A percentile compares a stretch with the other conserved stretches of the same genome.
Conservation (phyloP, 2,113 vertebrate species). For the Larimichthys crocea region DNA sequence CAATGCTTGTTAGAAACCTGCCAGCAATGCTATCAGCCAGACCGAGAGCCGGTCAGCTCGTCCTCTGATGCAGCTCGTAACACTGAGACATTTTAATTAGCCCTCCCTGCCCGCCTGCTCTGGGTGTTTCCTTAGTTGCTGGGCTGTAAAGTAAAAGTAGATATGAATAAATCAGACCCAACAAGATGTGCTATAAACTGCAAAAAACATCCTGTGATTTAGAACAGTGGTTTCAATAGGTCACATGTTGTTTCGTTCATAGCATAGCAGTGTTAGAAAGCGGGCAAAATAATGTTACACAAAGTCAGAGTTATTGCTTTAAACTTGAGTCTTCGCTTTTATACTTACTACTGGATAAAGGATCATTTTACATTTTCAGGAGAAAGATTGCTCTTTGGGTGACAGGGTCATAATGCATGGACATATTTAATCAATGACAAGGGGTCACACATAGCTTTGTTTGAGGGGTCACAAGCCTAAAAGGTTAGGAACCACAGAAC, state of each 20-base stretch:
- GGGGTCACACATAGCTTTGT: background rate
- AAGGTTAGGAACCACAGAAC: background rate
- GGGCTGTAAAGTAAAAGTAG: background rate
- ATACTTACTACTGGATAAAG: background rate
- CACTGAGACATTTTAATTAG: conserved; percentile 10
- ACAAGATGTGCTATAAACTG: conserved; percentile 5
- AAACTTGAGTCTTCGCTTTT: background rate
- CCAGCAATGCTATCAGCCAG: background rate
- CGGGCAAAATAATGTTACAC: background rate
- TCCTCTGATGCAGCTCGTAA: conserved; percentile 12
- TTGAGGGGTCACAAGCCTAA: background rate
- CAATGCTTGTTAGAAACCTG: conserved; percentile 18
- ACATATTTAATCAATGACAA: background rate
- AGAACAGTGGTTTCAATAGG: background rate
- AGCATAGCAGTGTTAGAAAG: background rate
- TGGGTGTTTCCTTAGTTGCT: conserved; percentile 74
- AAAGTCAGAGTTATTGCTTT: background rate
- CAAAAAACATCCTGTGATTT: background rate
- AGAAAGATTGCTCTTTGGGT: no score
- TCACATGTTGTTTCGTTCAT: background rate
- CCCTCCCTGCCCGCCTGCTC: conserved; percentile 33
- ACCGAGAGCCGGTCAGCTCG: conserved; percentile 3
- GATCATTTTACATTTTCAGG: background rate
- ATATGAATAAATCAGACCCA: conserved; percentile 11
- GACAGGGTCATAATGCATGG: background rate